Evolutionary conservation across 1,140 invertebrate species (phyloP), one percentile per base, ranked within the genome.

Genomic region (Anthonomus grandis): DNA sequence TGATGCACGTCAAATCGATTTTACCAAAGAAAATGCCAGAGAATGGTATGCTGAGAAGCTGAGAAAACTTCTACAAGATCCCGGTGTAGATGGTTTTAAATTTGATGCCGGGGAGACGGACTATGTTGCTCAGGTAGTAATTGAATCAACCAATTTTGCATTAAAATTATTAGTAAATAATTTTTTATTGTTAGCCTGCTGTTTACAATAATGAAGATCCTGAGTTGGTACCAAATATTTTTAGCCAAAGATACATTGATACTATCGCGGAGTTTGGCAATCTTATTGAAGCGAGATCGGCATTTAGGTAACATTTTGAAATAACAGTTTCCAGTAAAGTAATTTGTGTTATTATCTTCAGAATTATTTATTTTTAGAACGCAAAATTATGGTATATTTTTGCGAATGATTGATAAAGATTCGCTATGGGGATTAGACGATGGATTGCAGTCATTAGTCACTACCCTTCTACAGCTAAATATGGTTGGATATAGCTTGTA

Each of bases 51-150:
- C 77, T 1, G 64, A 65, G 1, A 74, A 86, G 46, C 68, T 95
- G 0, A 72, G 75, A 41, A 70, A 71, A 9, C 59, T 96, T 2
- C 70, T 83, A 59, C 70, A 76, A 0, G 74, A 78, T 1, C 81
- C 81, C 52, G 85, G 83, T 1, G 86, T 97, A 19, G 87, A 91
- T 66, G 86, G 88, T 50, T 92, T 93, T 59, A 97, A 96, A 71
- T 95, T 96, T 68, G 95, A 97, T 72, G 94, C 91, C 9, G 94
- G 93, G 12, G 91, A 95, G 74, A 76, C 75, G 47, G 80, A 79
- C 44, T 85, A 78, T 76, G 54, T 49, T n/a, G 34, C 34, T 10
- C 54, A 57, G 36, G 59, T 52, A 47, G 34, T 10, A 4, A 44
- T 23, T 44, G n/a, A 21, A 19, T 8, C 18, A n/a, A n/a, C n/a